Conservation (phyloP, 2,888 invertebrate species). For the Zhuqinia jingwanae region DNA sequence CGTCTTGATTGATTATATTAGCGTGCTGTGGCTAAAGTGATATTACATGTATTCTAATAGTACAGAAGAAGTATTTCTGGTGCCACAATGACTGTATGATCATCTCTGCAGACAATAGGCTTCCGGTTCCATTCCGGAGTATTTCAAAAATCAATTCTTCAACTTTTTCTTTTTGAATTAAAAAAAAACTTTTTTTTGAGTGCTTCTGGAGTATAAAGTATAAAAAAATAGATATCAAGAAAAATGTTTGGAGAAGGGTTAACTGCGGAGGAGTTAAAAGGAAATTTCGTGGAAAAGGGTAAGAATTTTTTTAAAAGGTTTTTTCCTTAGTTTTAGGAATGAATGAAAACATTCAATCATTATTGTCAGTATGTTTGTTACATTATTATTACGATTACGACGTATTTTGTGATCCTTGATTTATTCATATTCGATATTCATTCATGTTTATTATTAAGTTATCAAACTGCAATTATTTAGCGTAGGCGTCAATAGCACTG, state of each 20-base stretch:
- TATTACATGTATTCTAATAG: no score
- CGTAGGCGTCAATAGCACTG: neutral
- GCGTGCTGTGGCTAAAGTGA: no score
- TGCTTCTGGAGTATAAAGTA: neutral
- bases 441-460: neutral
- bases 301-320: neutral
- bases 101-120: neutral
- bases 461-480: neutral
- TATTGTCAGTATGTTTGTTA: no score
- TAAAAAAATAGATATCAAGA: neutral
- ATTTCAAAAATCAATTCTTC: neutral
- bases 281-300: neutral
- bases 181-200: neutral
- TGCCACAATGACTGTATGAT: conserved; percentile 27
- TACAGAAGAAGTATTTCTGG: neutral
- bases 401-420: no score
- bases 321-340: neutral
- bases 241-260: conserved; percentile 31
- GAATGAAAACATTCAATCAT: no score
- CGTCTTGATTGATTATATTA: neutral
- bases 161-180: neutral
- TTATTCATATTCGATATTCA: neutral
- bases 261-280: neutral
- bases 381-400: no score
- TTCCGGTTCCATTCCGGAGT: conserved; percentile 25